Percentiles rank a stretch among this genome's conserved stretches.
phyloP scores from a whole-genome alignment of 2,888 invertebrate genomes.

The Steromphala cineraria region DNA sequence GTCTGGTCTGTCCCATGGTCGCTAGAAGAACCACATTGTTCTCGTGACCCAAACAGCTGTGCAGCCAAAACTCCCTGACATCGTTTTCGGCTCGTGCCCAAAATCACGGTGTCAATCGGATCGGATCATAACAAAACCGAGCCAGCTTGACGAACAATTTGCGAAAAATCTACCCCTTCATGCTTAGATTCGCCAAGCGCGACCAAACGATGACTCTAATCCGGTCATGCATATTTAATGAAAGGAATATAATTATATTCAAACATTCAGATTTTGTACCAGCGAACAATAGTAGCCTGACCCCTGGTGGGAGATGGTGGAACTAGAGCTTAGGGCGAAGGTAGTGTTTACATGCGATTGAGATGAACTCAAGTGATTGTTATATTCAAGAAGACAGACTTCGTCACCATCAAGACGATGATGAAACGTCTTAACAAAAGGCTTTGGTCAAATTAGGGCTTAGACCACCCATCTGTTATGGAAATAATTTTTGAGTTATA shows the following conservation, averaged over 20 bases:
- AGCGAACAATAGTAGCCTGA: not conserved
- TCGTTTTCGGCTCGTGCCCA: too few species aligned
- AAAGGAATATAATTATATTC: conserved; percentile 10
- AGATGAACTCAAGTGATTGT: too few species aligned
- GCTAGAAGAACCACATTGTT: not conserved
- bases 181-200: not conserved
- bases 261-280: not conserved
- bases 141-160: not conserved
- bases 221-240: conserved; percentile 11
- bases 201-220: not conserved
- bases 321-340: too few species aligned
- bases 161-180: not conserved
- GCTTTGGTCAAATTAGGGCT: not conserved
- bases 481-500: too few species aligned
- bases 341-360: too few species aligned
- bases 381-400: too few species aligned
- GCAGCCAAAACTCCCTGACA: not conserved
- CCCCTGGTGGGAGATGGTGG: not conserved
- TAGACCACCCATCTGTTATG: not conserved
- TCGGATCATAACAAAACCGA: not conserved
- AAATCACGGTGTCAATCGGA: too few species aligned
- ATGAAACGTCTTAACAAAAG: not conserved
- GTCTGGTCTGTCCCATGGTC: not conserved
- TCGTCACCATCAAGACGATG: not conserved
- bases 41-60: conserved; percentile 16